phyloP scores from a whole-genome alignment of 2,797 vertebrate species.

The Sebastes minor region DNA sequence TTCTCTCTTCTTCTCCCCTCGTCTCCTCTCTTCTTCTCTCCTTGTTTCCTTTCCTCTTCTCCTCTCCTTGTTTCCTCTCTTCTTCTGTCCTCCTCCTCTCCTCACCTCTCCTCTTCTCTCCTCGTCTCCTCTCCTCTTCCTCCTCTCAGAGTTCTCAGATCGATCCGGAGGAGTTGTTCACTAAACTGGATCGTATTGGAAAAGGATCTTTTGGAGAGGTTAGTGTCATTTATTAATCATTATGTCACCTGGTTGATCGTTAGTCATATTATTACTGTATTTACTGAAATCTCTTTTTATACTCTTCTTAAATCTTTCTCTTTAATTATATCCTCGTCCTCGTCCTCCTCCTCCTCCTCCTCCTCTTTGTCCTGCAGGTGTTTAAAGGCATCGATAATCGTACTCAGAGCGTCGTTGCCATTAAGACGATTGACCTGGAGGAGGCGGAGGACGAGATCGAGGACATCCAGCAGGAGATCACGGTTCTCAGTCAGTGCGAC shows the following conservation, averaged over 20 bases:
- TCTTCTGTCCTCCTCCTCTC: not conserved
- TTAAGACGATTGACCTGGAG: conserved; percentile 97
- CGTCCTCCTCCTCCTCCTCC: not conserved
- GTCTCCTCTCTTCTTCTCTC: not conserved
- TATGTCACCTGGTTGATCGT: not conserved
- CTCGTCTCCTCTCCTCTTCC: not conserved
- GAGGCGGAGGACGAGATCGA: conserved; percentile 99
- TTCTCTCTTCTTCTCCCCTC: not conserved
- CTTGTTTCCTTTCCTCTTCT: not conserved
- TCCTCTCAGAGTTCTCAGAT: conserved; percentile 85
- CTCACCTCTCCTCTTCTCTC: not conserved
- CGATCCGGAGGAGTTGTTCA: conserved; percentile 93
- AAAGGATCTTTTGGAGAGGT: conserved; percentile 95
- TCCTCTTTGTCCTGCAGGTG: conserved; percentile 74
- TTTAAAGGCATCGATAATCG: conserved; percentile 94
- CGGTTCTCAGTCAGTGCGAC: conserved; percentile 97
- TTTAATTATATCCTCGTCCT: not conserved
- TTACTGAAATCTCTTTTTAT: not conserved
- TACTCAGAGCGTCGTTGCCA: conserved; percentile 91
- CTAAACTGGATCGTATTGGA: conserved; percentile 92
- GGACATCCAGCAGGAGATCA: conserved; percentile 99
- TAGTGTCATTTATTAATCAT: not conserved
- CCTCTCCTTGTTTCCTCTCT: not conserved
- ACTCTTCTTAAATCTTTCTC: no score
- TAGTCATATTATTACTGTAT: not conserved